phyloP scores from a whole-genome alignment of 2,113 vertebrate species.

The Bufo gargarizans region DNA sequence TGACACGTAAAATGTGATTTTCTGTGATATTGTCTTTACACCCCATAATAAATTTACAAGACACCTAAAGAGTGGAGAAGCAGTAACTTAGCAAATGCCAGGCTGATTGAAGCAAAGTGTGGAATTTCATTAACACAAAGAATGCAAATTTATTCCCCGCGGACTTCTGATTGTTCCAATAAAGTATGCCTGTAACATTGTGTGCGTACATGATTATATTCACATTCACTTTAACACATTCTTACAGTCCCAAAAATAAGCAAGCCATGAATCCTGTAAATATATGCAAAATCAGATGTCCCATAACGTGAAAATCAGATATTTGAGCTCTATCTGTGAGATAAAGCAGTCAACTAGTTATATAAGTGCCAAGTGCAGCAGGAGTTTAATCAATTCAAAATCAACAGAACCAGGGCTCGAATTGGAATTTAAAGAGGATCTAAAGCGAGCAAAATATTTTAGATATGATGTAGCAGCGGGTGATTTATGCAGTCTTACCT shows the following conservation, averaged over 20 bases:
- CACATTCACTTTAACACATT: constrained; percentile 27
- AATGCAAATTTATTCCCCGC: constrained; percentile 57
- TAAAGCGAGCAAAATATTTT: constrained; percentile 30
- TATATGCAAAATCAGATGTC: constrained; percentile 46
- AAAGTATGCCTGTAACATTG: constrained; percentile 45
- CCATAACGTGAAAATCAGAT: constrained; percentile 38
- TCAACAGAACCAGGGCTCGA: constrained; percentile 11
- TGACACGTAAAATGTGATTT: constrained; percentile 35
- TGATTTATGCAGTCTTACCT: background rate
- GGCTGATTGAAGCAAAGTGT: constrained; percentile 44
- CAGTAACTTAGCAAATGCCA: constrained; percentile 50
- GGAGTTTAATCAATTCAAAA: constrained; percentile 32
- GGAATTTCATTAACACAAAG: constrained; percentile 54
- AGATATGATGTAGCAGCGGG: background rate
- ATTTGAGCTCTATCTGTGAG: constrained; percentile 27
- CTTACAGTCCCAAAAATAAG: constrained; percentile 39
- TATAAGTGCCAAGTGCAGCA: constrained; percentile 19
- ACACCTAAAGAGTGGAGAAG: constrained; percentile 49
- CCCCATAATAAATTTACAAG: constrained; percentile 54
- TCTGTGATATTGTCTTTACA: constrained; percentile 56
- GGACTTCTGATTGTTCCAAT: constrained; percentile 50
- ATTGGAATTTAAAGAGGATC: constrained; percentile 6
- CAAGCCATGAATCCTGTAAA: constrained; percentile 43
- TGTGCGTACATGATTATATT: constrained; percentile 46
- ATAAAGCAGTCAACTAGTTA: constrained; percentile 23